Base-by-base conservation (phyloP, 2,113 vertebrate genomes). In the Megatriorchis doriae region DNA sequence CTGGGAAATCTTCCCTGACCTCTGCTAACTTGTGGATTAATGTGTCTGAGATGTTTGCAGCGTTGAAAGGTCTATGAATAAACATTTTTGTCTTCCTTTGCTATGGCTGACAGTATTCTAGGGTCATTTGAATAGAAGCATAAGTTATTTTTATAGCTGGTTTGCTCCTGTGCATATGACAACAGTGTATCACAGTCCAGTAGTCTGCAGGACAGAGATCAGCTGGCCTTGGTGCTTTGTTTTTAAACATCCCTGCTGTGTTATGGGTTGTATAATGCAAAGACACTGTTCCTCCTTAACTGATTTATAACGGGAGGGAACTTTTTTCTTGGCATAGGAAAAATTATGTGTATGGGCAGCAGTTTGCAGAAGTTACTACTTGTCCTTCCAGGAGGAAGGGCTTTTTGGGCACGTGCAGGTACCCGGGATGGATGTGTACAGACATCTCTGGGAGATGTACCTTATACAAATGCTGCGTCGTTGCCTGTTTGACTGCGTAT, bases 391-490 rank as follows among this genome's bases (percentile, higher is more conserved):
- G 48, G 23, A 47, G 16, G 25, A 63, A 77, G 13, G 10, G 26
- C 21, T 43, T 11, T 59, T 38, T 14, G 32, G 52, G 25, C 21
- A 8, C 0, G 11, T 25, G n/a, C 3, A 5, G 50, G 48, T 17
- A 10, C 19, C 20, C 1, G 3, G 45, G 38, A 22, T 3, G 32
- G 73, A 26, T 14, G n/a, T 1, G 20, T 25, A 13, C 20, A 10
- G 27, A 21, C 12, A 19, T 14, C n/a, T 29, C 45, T 50, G 27
- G 27, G 52, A 53, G 52, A 53, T 1, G 9, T 42, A 29, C 26
- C 43, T 31, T 3, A 6, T 19, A 31, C 3, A 5, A 32, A 55
- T 12, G 4, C 21, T 22, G 36, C 1, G 0, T n/a, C 4, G 0
- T 22, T 36, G 36, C 45, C 53, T 9, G 18, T 52, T 31, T 10